Conservation (phyloP, 2,797 vertebrate genomes). For the Meriones psammophilus region DNA sequence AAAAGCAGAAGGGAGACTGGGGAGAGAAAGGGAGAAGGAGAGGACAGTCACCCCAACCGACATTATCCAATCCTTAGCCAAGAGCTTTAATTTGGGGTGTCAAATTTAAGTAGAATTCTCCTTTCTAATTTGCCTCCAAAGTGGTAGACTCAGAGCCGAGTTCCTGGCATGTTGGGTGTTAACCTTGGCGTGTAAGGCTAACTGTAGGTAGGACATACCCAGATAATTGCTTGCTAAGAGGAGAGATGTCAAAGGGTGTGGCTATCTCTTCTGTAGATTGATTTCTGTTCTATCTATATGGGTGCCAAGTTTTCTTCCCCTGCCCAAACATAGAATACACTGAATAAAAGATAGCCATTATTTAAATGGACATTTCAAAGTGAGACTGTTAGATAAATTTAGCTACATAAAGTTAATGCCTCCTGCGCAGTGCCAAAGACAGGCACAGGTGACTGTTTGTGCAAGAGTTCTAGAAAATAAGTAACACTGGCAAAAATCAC, state of each 20-base stretch:
- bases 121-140: conserved; percentile 20
- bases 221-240: neutral
- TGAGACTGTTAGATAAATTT: neutral
- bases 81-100: conserved; percentile 29
- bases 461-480: neutral
- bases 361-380: neutral
- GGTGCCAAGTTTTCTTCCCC: neutral
- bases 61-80: neutral
- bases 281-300: neutral
- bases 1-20: neutral
- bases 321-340: neutral
- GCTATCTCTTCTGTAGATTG: neutral
- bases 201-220: neutral
- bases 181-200: neutral
- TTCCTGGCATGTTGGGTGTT: neutral
- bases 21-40: neutral
- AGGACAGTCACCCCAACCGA: neutral
- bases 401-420: neutral
- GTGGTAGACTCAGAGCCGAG: neutral
- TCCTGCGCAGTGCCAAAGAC: neutral
- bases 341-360: neutral
- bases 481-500: neutral
- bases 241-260: neutral
- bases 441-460: neutral
- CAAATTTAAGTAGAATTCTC: neutral